A percentile compares a stretch with the other conserved stretches of the same genome.
Evolutionary conservation across 2,113 vertebrate species (phyloP).

Genomic region (Boulengeromyrus knoepffleri): DNA sequence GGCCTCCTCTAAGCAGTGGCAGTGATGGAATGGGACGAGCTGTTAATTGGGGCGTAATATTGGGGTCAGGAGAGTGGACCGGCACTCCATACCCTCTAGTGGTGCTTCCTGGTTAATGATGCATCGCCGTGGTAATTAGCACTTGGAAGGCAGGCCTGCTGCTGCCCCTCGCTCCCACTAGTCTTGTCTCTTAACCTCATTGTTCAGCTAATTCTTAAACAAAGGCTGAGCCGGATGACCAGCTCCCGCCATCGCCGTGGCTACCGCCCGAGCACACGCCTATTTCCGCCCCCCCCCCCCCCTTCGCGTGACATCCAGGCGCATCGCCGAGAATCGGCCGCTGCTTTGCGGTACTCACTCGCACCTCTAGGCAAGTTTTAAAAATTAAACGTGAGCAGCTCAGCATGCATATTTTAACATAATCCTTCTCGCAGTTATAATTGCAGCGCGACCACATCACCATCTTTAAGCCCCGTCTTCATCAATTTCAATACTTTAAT

Average conservation of each 20-base stretch:
- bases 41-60: slow-evolving; percentile 64
- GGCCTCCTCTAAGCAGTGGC: slow-evolving; percentile 44
- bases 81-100: slow-evolving; percentile 47
- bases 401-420: slow-evolving; percentile 58
- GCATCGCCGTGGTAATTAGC: slow-evolving; percentile 57
- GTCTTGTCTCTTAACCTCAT: not conserved
- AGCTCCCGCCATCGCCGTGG: not conserved
- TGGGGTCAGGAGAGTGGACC: slow-evolving; percentile 50
- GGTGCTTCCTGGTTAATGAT: slow-evolving; percentile 54
- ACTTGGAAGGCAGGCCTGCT: slow-evolving; percentile 49
- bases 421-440: slow-evolving; percentile 34
- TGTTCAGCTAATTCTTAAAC: slow-evolving; percentile 1
- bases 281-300: not conserved
- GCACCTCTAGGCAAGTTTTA: slow-evolving; percentile 59
- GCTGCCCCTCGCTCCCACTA: slow-evolving; percentile 18
- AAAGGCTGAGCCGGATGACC: not conserved
- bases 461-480: slow-evolving; percentile 20
- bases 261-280: not conserved
- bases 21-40: slow-evolving; percentile 43
- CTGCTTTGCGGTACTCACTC: slow-evolving; percentile 36
- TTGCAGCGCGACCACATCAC: slow-evolving; percentile 21
- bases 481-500: not conserved
- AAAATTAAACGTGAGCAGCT: slow-evolving; percentile 57
- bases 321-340: slow-evolving; percentile 45
- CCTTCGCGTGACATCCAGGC: not conserved